These are phyloP conservation scores for Pyrochroa serraticornis DNA, from an alignment of 2,888 invertebrate species.

Conservation along the genomic window DNA sequence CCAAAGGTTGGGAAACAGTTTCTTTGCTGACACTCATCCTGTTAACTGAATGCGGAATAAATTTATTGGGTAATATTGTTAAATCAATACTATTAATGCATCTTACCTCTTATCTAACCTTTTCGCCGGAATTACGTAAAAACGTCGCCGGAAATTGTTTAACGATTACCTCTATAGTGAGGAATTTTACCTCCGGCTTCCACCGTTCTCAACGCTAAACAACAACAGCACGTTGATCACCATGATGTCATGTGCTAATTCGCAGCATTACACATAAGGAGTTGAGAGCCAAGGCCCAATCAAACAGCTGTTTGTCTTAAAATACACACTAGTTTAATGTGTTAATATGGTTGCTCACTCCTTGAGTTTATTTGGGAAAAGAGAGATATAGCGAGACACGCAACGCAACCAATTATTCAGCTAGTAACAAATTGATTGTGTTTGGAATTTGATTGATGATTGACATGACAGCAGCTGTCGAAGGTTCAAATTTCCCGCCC, in stretches of 20 bases:
- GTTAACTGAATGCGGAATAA: neutral
- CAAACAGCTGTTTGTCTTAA: neutral
- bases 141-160: neutral
- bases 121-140: too few relatives aligned
- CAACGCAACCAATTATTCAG: neutral
- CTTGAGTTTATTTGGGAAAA: neutral
- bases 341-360: conserved; percentile 14
- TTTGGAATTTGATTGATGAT: neutral
- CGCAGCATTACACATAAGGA: conserved; percentile 7
- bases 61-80: conserved; percentile 1
- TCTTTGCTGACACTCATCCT: conserved; percentile 40
- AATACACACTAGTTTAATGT: neutral
- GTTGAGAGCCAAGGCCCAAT: neutral
- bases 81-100: neutral
- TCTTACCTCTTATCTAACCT: too few relatives aligned
- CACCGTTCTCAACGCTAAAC: neutral
- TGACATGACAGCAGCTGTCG: neutral
- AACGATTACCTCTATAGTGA: neutral
- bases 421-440: neutral
- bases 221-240: conserved; percentile 10
- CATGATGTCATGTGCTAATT: conserved; percentile 20
- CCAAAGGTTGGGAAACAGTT: conserved; percentile 48
- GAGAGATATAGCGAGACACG: neutral
- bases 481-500: neutral
- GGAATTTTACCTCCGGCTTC: neutral